Conservation (phyloP, 2,113 vertebrate genomes). For the Circaetus cinerascens region DNA sequence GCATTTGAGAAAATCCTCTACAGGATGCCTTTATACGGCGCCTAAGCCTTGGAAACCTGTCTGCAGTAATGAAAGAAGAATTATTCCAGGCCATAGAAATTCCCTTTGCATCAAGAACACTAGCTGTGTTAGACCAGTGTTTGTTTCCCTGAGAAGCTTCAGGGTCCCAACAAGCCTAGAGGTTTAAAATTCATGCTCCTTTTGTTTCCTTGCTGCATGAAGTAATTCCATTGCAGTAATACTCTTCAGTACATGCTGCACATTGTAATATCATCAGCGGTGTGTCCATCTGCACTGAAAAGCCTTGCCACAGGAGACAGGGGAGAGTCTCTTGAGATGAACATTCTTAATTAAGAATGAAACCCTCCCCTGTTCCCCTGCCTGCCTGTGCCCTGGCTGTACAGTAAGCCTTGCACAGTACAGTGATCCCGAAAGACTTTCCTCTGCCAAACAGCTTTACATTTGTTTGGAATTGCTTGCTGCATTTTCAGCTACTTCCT, state of each 20-base stretch:
- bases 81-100: slow-evolving; percentile 58
- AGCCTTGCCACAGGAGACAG: slow-evolving; percentile 34
- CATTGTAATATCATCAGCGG: slow-evolving; percentile 29
- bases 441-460: slow-evolving; percentile 8
- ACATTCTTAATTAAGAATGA: slow-evolving; percentile 45
- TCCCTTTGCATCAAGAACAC: slow-evolving; percentile 38
- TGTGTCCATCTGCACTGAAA: slow-evolving; percentile 66
- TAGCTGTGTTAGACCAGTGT: neutral
- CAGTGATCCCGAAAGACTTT: slow-evolving; percentile 5
- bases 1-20: slow-evolving; percentile 35
- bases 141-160: slow-evolving; percentile 56
- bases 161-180: slow-evolving; percentile 41
- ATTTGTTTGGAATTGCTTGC: neutral
- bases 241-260: slow-evolving; percentile 36
- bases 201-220: slow-evolving; percentile 54
- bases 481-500: slow-evolving; percentile 40
- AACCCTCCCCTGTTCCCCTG: slow-evolving; percentile 25
- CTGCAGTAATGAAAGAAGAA: slow-evolving; percentile 40
- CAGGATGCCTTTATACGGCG: neutral
- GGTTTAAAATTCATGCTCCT: slow-evolving; percentile 46
- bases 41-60: slow-evolving; percentile 53
- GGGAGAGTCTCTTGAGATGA: slow-evolving; percentile 13
- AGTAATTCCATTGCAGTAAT: slow-evolving; percentile 56
- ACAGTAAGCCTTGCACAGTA: slow-evolving; percentile 32
- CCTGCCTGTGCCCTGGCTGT: neutral